Evolutionary conservation across 2,888 invertebrate species (phyloP), one percentile per base, ranked within the genome.

Genomic region (Melieria crassipennis): DNA sequence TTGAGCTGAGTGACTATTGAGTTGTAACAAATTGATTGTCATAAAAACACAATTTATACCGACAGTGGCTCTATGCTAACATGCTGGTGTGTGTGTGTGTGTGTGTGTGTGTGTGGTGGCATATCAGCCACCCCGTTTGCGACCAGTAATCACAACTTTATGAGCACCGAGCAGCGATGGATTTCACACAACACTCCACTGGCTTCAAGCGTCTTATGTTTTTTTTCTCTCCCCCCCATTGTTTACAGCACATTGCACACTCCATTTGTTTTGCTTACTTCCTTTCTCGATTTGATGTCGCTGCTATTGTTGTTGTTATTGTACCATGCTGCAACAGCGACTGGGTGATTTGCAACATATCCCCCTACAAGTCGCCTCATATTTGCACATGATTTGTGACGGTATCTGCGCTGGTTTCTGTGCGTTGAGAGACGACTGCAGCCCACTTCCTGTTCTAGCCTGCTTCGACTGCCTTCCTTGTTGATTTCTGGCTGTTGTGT

Each of bases 21-120:
- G 80, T 79, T 80, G 82, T 82, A 84, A 83, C 84, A 83, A 83
- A 84, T 83, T 83, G 84, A 80, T 80, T 84, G 82, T 81, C 83
- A 84, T 83, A 82, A 83, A 83, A 81, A 81, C 79, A 77, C 80
- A 67, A 80, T 84, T 84, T 83, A 82, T 82, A 43, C 45, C 56
- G 46, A 16, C 46, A 7, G 11, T 65, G 30, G 9, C 52, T 16
- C 13, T 65, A n/a, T 43, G 42, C 11, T 7, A 45, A 7, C 10
- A 64, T 55, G 7, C 13, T 62, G 64, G 61, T 65, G 61, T 65
- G 57, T 75, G 68, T 62, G 9, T 62, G n/a, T 55, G 75, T 75
- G 71, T 75, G 74, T 75, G 76, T 77, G 66, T 74, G 74, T 75
- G 16, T 16, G 45, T 30, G 65, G 30, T 30, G 30, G 30, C 30